phyloP scores from a whole-genome alignment of 2,888 invertebrate species.

The Dorcus hopei region DNA sequence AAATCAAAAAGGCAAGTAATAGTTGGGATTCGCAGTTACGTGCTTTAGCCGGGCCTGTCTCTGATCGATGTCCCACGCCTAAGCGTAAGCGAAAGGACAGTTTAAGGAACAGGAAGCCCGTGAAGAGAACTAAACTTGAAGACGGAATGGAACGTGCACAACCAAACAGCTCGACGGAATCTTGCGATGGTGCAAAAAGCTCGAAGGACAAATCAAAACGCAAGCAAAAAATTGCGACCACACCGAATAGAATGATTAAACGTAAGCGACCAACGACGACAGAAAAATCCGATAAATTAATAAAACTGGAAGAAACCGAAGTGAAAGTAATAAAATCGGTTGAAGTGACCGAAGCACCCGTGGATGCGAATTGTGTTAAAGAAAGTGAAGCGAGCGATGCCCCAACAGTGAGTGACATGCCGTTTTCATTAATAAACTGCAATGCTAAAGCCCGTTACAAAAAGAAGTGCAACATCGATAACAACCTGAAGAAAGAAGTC shows the following conservation, averaged over 20 bases:
- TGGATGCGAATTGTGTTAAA: slow-evolving; percentile 4
- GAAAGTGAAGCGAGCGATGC: slow-evolving; percentile 1
- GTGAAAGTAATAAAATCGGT: slow-evolving; percentile 2
- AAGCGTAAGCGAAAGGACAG: slow-evolving; percentile 16
- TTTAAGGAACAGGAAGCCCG: slow-evolving; percentile 3
- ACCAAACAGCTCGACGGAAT: not conserved
- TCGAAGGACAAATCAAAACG: not conserved
- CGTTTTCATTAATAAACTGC: slow-evolving; percentile 23
- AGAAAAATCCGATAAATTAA: no score
- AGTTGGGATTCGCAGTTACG: slow-evolving; percentile 39
- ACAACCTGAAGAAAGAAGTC: slow-evolving; percentile 19
- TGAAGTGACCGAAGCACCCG: slow-evolving; percentile 2
- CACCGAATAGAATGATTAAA: not conserved
- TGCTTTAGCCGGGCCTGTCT: slow-evolving; percentile 15
- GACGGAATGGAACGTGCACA: not conserved
- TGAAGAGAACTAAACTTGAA: slow-evolving; percentile 10
- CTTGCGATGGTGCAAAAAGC: not conserved
- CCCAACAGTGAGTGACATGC: slow-evolving; percentile 3
- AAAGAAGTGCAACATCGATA: slow-evolving; percentile 35
- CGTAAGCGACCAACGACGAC: no score
- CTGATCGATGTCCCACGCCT: not conserved
- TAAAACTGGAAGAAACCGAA: slow-evolving; percentile 3
- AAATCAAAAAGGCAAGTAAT: slow-evolving; percentile 5
- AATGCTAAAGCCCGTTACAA: slow-evolving; percentile 28
- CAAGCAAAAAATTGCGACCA: slow-evolving; percentile 6